Base-by-base conservation (phyloP, 2,888 invertebrate genomes). In the Hirudinaria manillensis region DNA sequence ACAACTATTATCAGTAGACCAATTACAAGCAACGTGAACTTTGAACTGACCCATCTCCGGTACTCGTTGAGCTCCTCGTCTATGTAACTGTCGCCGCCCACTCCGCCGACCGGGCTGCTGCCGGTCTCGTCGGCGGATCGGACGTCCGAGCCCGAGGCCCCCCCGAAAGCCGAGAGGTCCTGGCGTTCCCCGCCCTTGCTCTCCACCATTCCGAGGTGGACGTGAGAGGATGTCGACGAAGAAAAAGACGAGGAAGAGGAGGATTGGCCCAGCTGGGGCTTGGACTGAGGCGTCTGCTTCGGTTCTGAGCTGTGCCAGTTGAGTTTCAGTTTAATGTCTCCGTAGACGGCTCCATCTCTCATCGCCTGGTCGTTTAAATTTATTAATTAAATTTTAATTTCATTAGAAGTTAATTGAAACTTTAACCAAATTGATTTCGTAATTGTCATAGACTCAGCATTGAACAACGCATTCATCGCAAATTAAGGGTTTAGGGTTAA, bases 301-400 rank as follows among this genome's bases (percentile, higher is more conserved):
- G 29, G 24, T 29, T 61, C 61, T 16, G 70, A 55, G 38, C 78
- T 80, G 77, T 83, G 79, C 84, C 84, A 85, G n/a, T 79, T 77
- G 77, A 84, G 80, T 34, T 78, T 80, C 67, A 85, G 78, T 0
- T 76, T 71, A 70, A 81, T 82, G n/a, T 80, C 80, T 73, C 83
- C 82, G 78, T 82, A 84, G 75, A 80, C 82, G 27, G 74, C 78
- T n/a, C 83, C 83, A 73, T 80, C 78, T 45, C 78, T 34, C 32
- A 81, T 79, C 24, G 82, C 83, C 83, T 83, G 78, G n/a, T 79
- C 75, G 21, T 29, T 38, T 36, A 73, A 29, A 73, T 13, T 16
- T n/a, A n/a, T n/a, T n/a, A n/a, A n/a, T n/a, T n/a, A n/a, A n/a
- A n/a, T n/a, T n/a, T n/a, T n/a, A n/a, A n/a, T n/a, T n/a, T n/a